phyloP scores from a whole-genome alignment of 2,113 vertebrate genomes.

The Probosciger aterrimus region DNA sequence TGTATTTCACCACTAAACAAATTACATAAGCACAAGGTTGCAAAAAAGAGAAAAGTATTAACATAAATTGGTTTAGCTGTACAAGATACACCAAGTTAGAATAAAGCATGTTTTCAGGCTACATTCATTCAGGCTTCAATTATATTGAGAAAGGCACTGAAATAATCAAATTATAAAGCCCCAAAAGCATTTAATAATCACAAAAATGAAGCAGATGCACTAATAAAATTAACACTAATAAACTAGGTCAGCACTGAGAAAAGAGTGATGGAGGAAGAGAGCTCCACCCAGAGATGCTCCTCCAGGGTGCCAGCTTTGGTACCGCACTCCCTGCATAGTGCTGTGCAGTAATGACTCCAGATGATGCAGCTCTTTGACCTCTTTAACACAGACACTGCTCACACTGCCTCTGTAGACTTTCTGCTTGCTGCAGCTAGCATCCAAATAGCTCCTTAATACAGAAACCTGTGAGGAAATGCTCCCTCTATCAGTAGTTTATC shows the following conservation, averaged over 20 bases:
- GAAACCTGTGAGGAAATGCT: slow-evolving; percentile 22
- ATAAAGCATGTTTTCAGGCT: slow-evolving; percentile 56
- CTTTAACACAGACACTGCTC: slow-evolving; percentile 31
- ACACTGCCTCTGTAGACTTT: not conserved
- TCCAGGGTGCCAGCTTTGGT: not conserved
- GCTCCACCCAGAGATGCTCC: slow-evolving; percentile 26
- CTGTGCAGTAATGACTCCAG: slow-evolving; percentile 13
- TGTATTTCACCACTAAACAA: not conserved
- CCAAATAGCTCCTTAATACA: slow-evolving; percentile 22
- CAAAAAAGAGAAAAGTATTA: slow-evolving; percentile 28
- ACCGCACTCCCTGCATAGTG: not conserved
- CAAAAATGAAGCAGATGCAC: slow-evolving; percentile 45
- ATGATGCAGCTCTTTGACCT: slow-evolving; percentile 57
- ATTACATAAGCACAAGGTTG: slow-evolving; percentile 41
- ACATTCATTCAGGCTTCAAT: slow-evolving; percentile 38
- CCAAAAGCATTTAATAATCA: slow-evolving; percentile 63
- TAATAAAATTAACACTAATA: slow-evolving; percentile 62
- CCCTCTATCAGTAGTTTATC: slow-evolving; percentile 7
- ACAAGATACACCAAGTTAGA: slow-evolving; percentile 62
- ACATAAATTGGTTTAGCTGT: slow-evolving; percentile 56
- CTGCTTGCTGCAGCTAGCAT: not conserved
- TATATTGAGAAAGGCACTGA: slow-evolving; percentile 38
- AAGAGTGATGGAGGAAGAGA: slow-evolving; percentile 7
- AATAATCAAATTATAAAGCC: slow-evolving; percentile 61
- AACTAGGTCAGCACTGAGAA: slow-evolving; percentile 42